These are phyloP conservation scores for Bursaphelenchus okinawaensis DNA, from an alignment of 2,888 invertebrate genomes.

Conservation along the genomic window DNA sequence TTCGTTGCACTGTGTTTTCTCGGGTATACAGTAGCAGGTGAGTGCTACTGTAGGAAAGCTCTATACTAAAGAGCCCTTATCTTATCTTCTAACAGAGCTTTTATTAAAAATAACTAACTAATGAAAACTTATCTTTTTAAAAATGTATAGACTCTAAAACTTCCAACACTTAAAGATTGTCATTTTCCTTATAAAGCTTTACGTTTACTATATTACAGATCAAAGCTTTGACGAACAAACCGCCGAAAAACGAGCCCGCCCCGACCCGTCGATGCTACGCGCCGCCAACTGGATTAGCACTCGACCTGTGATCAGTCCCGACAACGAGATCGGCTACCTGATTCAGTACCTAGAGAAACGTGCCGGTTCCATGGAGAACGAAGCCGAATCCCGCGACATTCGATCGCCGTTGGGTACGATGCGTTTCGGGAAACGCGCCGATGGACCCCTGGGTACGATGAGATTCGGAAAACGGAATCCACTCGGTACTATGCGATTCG, in stretches of 20 bases:
- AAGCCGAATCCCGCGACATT: constrained; percentile 20
- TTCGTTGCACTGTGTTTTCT: not conserved
- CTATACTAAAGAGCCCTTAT: no score
- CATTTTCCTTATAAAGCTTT: no score
- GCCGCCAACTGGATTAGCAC: constrained; percentile 11
- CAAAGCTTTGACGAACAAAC: not conserved
- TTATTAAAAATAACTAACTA: no score
- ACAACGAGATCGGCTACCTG: constrained; percentile 24
- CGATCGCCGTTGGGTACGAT: constrained; percentile 41
- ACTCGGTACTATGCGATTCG: constrained; percentile 39
- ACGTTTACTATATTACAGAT: no score
- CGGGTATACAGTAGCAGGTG: not conserved
- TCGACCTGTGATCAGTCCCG: constrained; percentile 6
- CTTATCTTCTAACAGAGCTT: no score
- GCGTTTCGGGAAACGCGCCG: constrained; percentile 17
- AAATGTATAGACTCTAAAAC: no score
- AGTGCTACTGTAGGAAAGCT: no score
- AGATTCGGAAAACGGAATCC: constrained; percentile 40
- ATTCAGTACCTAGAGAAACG: constrained; percentile 29
- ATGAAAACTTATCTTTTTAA: no score
- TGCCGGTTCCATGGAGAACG: not conserved
- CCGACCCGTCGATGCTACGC: not conserved
- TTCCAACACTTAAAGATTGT: no score
- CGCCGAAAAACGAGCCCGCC: constrained; percentile 1
- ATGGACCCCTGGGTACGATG: constrained; percentile 39